Conservation (phyloP, 2,113 vertebrate genomes). For the Amazona vittata region DNA sequence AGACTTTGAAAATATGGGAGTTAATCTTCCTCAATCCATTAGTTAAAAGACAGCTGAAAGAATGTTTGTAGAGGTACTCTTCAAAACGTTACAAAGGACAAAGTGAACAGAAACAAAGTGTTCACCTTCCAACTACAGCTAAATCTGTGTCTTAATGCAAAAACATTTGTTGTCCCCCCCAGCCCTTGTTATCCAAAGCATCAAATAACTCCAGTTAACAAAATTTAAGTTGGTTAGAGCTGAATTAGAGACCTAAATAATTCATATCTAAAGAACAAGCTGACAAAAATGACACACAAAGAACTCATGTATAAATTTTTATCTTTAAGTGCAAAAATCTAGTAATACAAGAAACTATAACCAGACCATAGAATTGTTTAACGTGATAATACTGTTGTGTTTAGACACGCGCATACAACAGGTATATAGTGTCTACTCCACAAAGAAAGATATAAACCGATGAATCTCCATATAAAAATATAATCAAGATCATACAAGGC, state of each 20-base stretch:
- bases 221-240: not conserved
- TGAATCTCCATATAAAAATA: not conserved
- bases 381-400: not conserved
- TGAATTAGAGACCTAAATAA: not conserved
- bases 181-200: not conserved
- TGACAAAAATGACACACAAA: not conserved
- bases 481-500: not conserved
- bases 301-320: not conserved
- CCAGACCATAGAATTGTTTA: not conserved
- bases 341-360: not conserved
- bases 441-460: not conserved
- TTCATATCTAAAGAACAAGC: rapidly evolving
- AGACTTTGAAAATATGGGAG: not conserved
- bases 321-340: not conserved
- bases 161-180: not conserved
- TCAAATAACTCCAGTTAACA: not conserved
- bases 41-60: not conserved
- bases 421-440: not conserved
- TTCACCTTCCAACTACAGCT: not conserved
- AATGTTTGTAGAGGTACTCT: not conserved
- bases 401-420: not conserved
- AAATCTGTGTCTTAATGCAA: not conserved
- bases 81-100: not conserved
- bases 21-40: not conserved
- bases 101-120: not conserved